Evolutionary conservation across 2,888 invertebrate genomes (phyloP).

Genomic region (Argyresthia goedartella): DNA sequence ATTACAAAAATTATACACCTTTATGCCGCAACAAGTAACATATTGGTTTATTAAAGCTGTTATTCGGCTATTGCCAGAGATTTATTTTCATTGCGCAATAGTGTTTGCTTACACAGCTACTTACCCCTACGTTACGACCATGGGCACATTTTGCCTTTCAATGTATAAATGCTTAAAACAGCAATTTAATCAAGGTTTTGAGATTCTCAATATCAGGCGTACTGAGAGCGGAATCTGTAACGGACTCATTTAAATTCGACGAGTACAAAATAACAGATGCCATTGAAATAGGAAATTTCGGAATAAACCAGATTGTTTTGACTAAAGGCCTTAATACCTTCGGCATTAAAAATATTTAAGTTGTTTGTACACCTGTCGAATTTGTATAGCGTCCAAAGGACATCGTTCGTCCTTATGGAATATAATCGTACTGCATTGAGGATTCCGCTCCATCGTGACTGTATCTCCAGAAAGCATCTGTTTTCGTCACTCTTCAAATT

Average conservation of each 20-base stretch:
- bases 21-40: constrained; percentile 12
- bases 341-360: background rate
- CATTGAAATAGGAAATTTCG: background rate
- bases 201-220: background rate
- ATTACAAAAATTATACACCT: constrained; percentile 16
- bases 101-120: background rate
- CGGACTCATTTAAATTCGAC: background rate
- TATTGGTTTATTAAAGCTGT: constrained; percentile 26
- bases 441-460: constrained; percentile 2
- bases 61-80: constrained; percentile 14
- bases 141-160: background rate
- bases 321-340: background rate
- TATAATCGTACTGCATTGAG: background rate
- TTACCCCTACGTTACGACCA: too few species aligned
- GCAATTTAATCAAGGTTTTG: background rate
- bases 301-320: background rate
- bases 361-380: background rate
- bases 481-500: constrained; percentile 28
- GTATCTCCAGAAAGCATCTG: constrained; percentile 14
- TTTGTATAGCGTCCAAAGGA: background rate
- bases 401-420: background rate
- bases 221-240: background rate
- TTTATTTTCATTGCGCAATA: constrained; percentile 9
- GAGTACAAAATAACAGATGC: background rate
- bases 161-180: background rate